Evolutionary conservation across 1,140 invertebrate genomes (phyloP).

Genomic region (Pseudomyrmex sp.): DNA sequence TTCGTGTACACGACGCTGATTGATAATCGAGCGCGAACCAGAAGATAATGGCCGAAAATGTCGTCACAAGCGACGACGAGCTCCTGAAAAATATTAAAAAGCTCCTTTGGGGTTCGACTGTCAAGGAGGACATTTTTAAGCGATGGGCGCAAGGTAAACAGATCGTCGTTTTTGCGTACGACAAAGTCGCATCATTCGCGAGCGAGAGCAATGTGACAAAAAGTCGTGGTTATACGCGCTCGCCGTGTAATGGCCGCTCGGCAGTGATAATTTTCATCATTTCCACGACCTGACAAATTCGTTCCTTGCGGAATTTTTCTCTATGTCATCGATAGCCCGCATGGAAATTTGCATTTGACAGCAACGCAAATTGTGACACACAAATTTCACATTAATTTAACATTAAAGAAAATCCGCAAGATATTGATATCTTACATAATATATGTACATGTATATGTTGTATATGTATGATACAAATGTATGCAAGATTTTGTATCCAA

Average conservation of each 20-base stretch:
- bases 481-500: conserved; percentile 36
- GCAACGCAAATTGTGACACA: neutral
- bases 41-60: conserved; percentile 79
- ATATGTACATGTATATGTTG: neutral
- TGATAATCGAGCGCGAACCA: conserved; percentile 65
- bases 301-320: too few relatives aligned
- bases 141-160: conserved; percentile 94
- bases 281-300: neutral
- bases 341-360: neutral
- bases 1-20: conserved; percentile 65
- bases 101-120: conserved; percentile 92
- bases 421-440: neutral
- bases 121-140: conserved; percentile 94
- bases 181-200: neutral
- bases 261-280: neutral
- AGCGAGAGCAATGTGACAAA: neutral
- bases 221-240: neutral
- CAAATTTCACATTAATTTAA: neutral
- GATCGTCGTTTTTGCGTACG: conserved; percentile 39
- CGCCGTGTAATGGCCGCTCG: neutral
- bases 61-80: conserved; percentile 79
- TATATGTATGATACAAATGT: conserved; percentile 26
- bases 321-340: neutral
- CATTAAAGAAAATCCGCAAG: neutral
- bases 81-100: conserved; percentile 88